Base-by-base conservation (phyloP, 1,140 invertebrate species). In the Epicauta chinensis region DNA sequence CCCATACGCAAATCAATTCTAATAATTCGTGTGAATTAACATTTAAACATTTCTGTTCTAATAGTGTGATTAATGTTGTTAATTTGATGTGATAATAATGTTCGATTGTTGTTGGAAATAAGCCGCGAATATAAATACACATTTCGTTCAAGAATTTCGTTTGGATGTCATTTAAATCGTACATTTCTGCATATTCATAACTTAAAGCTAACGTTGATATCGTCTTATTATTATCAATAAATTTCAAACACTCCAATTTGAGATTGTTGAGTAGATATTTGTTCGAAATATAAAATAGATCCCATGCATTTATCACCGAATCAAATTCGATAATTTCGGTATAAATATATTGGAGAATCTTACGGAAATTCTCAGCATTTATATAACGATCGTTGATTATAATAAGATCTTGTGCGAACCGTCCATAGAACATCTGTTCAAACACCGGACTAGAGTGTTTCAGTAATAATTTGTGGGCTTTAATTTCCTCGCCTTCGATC, bases 391-490 rank as follows among this genome's bases (percentile, higher is more conserved):
- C 78, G 29, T 68, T 70, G 30, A 80, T 71, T 11, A 62, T 40
- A 47, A 80, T 73, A 56, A 71, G 70, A 36, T 70, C 41, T 10
- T 60, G 58, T 29, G 81, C 78, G 53, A 85, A 52, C n/a, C 79
- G 73, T 0, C 83, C 82, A 68, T 76, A 84, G 55, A 85, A 78
- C 81, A 86, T 83, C 9, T 82, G 82, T 66, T 86, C 83, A 63
- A 89, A 87, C n/a, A 87, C 83, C 3, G 85, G 83, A 69, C 84
- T 85, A 57, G 77, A 77, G 9, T 79, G 77, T 6, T 78, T 77
- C 16, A 89, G 60, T 47, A 88, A 81, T 30, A 86, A 65, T 66
- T 83, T 85, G 61, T 88, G 83, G 41, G 77, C 77, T 62, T 73
- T 71, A 35, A 84, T 73, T 55, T 75, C 70, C 61, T 72, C 67